Conservation (phyloP, 2,113 vertebrate species). For the Podarcis raffonei region DNA sequence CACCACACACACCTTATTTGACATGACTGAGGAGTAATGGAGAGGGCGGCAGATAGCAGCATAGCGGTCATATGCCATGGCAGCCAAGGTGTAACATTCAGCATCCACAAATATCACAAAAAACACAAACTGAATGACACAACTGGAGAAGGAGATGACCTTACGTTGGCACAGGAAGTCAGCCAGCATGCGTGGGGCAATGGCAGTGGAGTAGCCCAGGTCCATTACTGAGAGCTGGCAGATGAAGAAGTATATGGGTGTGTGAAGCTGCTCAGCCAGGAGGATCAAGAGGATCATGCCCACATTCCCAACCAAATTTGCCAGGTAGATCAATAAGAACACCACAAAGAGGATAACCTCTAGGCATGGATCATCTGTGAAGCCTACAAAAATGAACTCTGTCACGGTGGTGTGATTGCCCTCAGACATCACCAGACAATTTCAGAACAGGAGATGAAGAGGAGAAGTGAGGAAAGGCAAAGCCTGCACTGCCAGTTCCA, state of each 20-base stretch:
- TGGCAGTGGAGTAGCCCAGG: conserved; percentile 55
- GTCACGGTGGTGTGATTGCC: conserved; percentile 51
- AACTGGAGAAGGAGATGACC: conserved; percentile 63
- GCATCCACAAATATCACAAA: conserved; percentile 63
- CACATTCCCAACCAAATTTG: conserved; percentile 47
- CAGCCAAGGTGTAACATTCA: conserved; percentile 59
- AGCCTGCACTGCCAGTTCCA: no score
- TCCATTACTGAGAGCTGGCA: conserved; percentile 50
- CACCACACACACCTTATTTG: conserved; percentile 40
- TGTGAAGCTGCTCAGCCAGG: conserved; percentile 48
- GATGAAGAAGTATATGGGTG: conserved; percentile 64
- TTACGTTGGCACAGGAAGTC: conserved; percentile 51
- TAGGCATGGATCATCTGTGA: conserved; percentile 56
- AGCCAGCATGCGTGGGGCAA: conserved; percentile 55
- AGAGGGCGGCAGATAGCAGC: conserved; percentile 60
- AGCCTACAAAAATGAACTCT: conserved; percentile 57
- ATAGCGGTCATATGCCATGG: conserved; percentile 60
- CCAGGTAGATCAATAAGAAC: conserved; percentile 49
- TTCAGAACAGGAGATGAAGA: no score
- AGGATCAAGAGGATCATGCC: conserved; percentile 48
- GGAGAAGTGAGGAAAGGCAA: no score
- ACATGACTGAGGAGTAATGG: conserved; percentile 52
- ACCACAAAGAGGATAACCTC: conserved; percentile 58
- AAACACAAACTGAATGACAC: conserved; percentile 64
- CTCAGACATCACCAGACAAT: conserved; percentile 24